A percentile compares a stretch with the other conserved stretches of the same genome.
Evolutionary conservation across 2,113 vertebrate genomes (phyloP).

Genomic region (Channa maculata): DNA sequence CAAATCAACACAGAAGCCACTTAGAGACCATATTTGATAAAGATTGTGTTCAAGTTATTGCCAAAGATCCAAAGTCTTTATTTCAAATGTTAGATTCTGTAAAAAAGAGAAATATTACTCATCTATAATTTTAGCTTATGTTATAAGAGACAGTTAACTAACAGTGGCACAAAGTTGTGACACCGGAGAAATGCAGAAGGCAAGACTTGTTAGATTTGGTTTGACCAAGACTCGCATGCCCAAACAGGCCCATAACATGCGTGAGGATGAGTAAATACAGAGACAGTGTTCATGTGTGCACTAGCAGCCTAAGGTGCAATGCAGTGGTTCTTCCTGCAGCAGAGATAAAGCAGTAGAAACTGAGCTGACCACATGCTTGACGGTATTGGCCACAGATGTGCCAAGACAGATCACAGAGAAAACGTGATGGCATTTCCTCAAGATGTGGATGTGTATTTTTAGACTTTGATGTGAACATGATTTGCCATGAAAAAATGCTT

Average conservation of each 20-base stretch:
- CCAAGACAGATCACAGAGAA: slow-evolving; percentile 81
- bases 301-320: slow-evolving; percentile 39
- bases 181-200: slow-evolving; percentile 29
- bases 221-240: no score
- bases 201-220: neutral
- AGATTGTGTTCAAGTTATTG: neutral
- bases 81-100: neutral
- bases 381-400: slow-evolving; percentile 93
- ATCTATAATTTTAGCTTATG: no score
- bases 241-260: no score
- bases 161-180: slow-evolving; percentile 49
- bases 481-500: slow-evolving; percentile 90
- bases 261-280: no score
- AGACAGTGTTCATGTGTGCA: neutral
- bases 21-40: neutral
- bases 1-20: neutral
- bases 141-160: no score
- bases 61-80: neutral
- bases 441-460: slow-evolving; percentile 86
- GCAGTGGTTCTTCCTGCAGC: slow-evolving; percentile 59
- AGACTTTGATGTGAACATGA: slow-evolving; percentile 90
- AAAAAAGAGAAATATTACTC: no score
- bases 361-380: slow-evolving; percentile 88
- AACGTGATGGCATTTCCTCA: slow-evolving; percentile 91
- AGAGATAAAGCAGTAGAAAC: slow-evolving; percentile 69